Evolutionary conservation across 1,140 invertebrate genomes (phyloP).

Genomic region (Frieseomelitta varia): DNA sequence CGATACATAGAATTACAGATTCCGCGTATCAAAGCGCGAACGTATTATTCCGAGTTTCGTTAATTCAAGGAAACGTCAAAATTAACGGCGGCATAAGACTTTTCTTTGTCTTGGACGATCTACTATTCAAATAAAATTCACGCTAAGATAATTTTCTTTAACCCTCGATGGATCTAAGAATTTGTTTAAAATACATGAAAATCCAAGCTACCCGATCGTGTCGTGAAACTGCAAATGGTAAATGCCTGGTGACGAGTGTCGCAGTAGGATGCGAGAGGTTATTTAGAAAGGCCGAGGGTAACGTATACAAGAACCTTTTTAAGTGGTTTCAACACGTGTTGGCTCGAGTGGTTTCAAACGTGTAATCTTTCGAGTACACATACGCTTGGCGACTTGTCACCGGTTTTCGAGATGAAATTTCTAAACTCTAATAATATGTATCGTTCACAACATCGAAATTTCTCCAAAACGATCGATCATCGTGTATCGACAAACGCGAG

Average conservation of each 20-base stretch:
- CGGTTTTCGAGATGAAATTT: not conserved
- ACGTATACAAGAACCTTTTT: not conserved
- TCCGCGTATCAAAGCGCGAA: slow-evolving; percentile 30
- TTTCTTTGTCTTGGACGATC: not conserved
- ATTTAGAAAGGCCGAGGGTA: slow-evolving; percentile 3
- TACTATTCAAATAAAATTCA: no score
- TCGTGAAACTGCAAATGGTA: no score
- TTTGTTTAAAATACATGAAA: not conserved
- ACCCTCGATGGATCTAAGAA: not conserved
- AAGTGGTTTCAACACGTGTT: slow-evolving; percentile 25
- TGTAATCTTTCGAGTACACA: not conserved
- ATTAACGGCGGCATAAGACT: not conserved
- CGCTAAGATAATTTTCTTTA: slow-evolving; percentile 21
- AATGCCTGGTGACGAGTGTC: not conserved
- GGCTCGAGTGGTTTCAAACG: not conserved
- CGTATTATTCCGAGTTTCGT: slow-evolving; percentile 2
- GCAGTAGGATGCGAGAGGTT: not conserved
- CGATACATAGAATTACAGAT: slow-evolving; percentile 48
- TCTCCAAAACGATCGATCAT: not conserved
- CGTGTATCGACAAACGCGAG: no score
- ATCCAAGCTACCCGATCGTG: not conserved
- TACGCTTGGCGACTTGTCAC: not conserved
- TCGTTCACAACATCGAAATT: not conserved
- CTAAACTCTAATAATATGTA: not conserved
- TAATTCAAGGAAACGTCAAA: not conserved